Conservation (phyloP, 2,797 vertebrate genomes). For the Gadopsis marmoratus region DNA sequence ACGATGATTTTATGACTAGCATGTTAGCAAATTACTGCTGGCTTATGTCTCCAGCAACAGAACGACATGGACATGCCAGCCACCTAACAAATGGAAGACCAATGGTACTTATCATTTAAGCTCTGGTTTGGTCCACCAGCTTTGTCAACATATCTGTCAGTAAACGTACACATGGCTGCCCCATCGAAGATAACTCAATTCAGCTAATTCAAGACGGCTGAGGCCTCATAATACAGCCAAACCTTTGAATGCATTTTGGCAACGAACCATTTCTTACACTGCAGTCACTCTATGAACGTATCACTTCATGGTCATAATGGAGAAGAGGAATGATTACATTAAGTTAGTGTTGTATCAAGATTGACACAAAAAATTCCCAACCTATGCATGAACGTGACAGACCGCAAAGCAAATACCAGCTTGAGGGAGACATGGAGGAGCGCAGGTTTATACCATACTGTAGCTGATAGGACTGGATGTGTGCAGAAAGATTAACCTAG, state of each 20-base stretch:
- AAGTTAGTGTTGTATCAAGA: not conserved
- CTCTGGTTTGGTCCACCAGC: too few relatives aligned
- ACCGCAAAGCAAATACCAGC: conserved; percentile 30
- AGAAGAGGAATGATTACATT: conserved; percentile 20
- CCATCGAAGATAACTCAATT: not conserved
- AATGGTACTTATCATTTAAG: not conserved
- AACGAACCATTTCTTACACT: not conserved
- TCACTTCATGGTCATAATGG: not conserved
- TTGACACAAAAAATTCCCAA: conserved; percentile 6
- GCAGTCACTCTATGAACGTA: not conserved
- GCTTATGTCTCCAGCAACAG: not conserved
- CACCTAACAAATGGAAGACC: not conserved
- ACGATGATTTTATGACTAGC: not conserved
- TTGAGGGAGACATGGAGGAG: not conserved
- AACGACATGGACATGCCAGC: not conserved
- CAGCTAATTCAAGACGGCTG: not conserved
- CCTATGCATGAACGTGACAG: conserved; percentile 12
- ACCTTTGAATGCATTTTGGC: conserved; percentile 9
- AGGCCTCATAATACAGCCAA: conserved; percentile 3
- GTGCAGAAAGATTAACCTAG: conserved; percentile 30
- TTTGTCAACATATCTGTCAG: too few relatives aligned
- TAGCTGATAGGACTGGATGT: conserved; percentile 35
- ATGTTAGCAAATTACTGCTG: not conserved
- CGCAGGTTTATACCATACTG: conserved; percentile 30
- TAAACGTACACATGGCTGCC: not conserved